Evolutionary conservation across 1,140 invertebrate species (phyloP).

Genomic region (Panonychus citri): DNA sequence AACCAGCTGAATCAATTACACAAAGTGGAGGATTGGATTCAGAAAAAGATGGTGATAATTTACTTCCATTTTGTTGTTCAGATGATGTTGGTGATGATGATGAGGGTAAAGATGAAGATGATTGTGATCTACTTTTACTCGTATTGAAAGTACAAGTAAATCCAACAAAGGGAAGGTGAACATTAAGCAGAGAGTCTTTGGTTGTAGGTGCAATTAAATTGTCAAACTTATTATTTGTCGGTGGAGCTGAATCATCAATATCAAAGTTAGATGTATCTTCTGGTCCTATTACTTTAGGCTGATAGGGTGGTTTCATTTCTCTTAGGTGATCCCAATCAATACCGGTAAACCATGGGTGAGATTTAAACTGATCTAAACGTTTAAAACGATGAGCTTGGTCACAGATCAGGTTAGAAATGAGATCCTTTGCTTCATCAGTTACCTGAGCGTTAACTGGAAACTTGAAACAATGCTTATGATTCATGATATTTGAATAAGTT

Average conservation of each 20-base stretch:
- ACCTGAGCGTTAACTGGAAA: slow-evolving; percentile 30
- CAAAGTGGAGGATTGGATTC: background rate
- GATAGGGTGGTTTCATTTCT: slow-evolving; percentile 31
- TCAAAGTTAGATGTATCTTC: slow-evolving; percentile 99
- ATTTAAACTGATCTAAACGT: slow-evolving; percentile 89
- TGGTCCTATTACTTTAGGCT: slow-evolving; percentile 52
- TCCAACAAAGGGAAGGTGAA: slow-evolving; percentile 91
- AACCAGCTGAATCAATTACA: background rate
- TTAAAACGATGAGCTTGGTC: slow-evolving; percentile 73
- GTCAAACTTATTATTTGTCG: slow-evolving; percentile 4
- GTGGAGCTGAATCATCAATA: slow-evolving; percentile 50
- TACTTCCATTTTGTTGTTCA: background rate
- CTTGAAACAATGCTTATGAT: slow-evolving; percentile 51
- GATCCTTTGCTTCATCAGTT: slow-evolving; percentile 82
- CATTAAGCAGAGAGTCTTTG: slow-evolving; percentile 76
- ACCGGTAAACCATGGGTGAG: slow-evolving; percentile 78
- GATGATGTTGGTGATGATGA: too few species aligned
- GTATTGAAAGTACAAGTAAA: slow-evolving; percentile 59
- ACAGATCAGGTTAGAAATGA: slow-evolving; percentile 82
- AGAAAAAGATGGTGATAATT: background rate
- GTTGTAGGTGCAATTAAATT: slow-evolving; percentile 36
- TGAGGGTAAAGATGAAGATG: too few species aligned
- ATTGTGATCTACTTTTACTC: background rate
- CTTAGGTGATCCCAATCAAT: slow-evolving; percentile 77
- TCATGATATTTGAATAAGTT: slow-evolving; percentile 99